Conservation (phyloP, 2,797 vertebrate species). For the Propithecus perrieri region DNA sequence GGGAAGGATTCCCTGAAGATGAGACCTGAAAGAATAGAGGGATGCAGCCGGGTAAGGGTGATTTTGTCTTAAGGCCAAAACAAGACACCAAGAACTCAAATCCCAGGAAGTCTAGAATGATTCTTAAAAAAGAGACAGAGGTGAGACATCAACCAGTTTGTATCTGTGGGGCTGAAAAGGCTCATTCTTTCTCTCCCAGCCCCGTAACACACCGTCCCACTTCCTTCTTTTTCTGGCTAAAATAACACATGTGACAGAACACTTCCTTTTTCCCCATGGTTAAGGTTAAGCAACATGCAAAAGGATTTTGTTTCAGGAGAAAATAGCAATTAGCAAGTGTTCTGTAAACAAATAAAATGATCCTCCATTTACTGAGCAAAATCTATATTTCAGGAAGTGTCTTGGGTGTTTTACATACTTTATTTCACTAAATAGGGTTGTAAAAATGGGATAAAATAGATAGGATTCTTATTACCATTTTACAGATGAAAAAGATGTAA, state of each 20-base stretch:
- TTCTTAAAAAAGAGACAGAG: conserved; percentile 13
- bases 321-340: not conserved
- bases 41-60: not conserved
- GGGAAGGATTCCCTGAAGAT: not conserved
- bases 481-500: not conserved
- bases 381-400: not conserved
- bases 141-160: not conserved
- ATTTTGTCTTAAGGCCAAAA: conserved; percentile 14
- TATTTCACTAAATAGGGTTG: not conserved
- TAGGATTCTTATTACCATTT: not conserved
- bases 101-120: conserved; percentile 9
- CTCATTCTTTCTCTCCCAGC: not conserved
- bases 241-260: conserved; percentile 3
- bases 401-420: not conserved
- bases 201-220: not conserved
- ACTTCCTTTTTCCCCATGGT: conserved; percentile 57
- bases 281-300: conserved; percentile 32
- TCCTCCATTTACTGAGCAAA: not conserved
- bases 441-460: not conserved
- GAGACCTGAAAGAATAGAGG: not conserved
- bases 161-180: not conserved
- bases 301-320: conserved; percentile 20
- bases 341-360: conserved; percentile 23
- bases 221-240: conserved; percentile 67
- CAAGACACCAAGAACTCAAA: not conserved